Percentiles rank a stretch among this genome's conserved stretches.
Evolutionary conservation across 2,113 vertebrate genomes (phyloP).

Genomic region (Genyomyrus donnyi): DNA sequence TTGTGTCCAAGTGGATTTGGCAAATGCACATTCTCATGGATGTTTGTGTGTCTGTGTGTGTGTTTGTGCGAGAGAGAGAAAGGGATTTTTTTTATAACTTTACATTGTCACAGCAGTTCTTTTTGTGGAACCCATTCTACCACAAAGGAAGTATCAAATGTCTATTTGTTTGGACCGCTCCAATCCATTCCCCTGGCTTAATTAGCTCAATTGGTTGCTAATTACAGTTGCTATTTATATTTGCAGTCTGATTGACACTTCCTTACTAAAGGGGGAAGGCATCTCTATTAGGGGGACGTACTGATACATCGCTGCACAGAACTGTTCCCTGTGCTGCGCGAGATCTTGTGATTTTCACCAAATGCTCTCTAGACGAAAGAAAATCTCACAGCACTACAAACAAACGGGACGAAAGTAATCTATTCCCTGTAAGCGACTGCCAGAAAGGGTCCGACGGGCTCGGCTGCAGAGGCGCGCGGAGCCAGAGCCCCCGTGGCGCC

Average conservation of each 20-base stretch:
- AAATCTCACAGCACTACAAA: neutral
- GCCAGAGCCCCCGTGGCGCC: neutral
- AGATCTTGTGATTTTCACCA: neutral
- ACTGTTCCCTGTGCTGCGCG: neutral
- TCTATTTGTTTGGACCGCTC: neutral
- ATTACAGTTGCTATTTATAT: slow-evolving; percentile 9
- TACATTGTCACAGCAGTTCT: neutral
- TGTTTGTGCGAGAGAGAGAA: neutral
- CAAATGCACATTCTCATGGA: neutral
- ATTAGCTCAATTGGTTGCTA: neutral
- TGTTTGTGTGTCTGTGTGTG: neutral
- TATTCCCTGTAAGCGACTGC: neutral
- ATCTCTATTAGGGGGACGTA: neutral
- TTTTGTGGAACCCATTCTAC: neutral
- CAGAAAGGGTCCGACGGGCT: neutral
- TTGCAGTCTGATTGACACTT: neutral
- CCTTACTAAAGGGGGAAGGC: neutral
- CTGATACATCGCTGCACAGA: neutral
- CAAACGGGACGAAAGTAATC: neutral
- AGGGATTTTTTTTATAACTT: neutral
- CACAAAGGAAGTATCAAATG: neutral
- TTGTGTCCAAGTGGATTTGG: neutral
- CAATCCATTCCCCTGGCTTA: neutral
- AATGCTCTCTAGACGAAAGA: neutral
- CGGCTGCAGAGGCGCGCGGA: neutral